Evolutionary conservation across 2,888 invertebrate species (phyloP), one percentile per base, ranked within the genome.

Genomic region (Luperina testacea): DNA sequence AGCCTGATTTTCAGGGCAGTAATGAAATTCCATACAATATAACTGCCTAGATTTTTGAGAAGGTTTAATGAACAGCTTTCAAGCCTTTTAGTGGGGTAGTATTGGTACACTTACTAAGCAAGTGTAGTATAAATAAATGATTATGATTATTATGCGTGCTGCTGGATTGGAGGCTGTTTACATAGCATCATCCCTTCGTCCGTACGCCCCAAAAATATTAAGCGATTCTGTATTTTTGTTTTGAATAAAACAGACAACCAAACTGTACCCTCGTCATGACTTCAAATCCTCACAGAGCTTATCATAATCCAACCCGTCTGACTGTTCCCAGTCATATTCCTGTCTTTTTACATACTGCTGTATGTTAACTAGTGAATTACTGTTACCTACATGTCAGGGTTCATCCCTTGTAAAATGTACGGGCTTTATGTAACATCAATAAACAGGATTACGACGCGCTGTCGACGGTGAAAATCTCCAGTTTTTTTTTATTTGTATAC

Each of bases 211-310:
- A 70, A 59, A 81, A 78, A 79, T 71, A 64, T 38, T 24, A 42
- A 73, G 38, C 27, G 53, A 5, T 72, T 72, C 67, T 63, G 27
- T 81, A 64, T 79, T 81, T 76, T 86, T 86, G 78, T 83, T 83
- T 83, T 78, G 63, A 80, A 83, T 83, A 85, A 88, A 86, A 83
- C 83, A 84, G 53, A 76, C 82, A 76, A 53, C 70, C 48, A 57
- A 65, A 64, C 24, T 61, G 24, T 64, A 90, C 91, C 91, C 90
- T 89, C 83, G 83, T 91, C 91, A 90, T 81, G 83, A 84, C 82
- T 85, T 83, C 80, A 85, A 88, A 89, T 86, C 85, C 86, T 77
- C 78, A 86, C 89, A 87, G 89, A 85, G 87, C 85, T 85, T 85
- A 82, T 87, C 86, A 88, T 87, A 87, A 86, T 83, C 86, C 81